Percentiles rank a stretch among this genome's conserved stretches.
These are phyloP conservation scores for Ormia ochracea DNA, from an alignment of 2,888 invertebrate genomes.

Conservation along the genomic window DNA sequence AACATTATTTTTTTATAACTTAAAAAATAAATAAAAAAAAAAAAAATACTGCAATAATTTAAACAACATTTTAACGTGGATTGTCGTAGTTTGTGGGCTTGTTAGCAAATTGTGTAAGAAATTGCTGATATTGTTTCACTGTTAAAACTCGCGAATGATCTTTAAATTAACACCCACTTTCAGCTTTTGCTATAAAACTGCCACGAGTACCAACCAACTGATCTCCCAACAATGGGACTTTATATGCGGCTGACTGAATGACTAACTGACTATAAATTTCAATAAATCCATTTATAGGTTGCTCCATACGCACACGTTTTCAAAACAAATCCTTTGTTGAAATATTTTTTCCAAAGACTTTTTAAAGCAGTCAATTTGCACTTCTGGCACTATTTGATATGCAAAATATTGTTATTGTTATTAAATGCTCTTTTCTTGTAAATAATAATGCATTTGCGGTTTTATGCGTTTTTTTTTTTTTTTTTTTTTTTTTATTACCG, in stretches of 20 bases:
- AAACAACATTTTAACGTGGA: slow-evolving; percentile 41
- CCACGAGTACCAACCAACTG: slow-evolving; percentile 9
- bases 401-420: slow-evolving; percentile 55
- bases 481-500: background rate
- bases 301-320: background rate
- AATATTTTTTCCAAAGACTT: slow-evolving; percentile 16
- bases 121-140: slow-evolving; percentile 24
- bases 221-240: slow-evolving; percentile 16
- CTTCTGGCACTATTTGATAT: slow-evolving; percentile 40
- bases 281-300: slow-evolving; percentile 37
- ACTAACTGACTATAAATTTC: slow-evolving; percentile 25
- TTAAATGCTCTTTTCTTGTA: slow-evolving; percentile 40
- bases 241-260: slow-evolving; percentile 26
- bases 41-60: too few relatives aligned
- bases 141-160: slow-evolving; percentile 30
- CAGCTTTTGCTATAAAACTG: background rate
- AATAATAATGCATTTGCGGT: background rate
- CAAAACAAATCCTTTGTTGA: background rate
- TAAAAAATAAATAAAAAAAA: too few relatives aligned
- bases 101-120: slow-evolving; percentile 59
- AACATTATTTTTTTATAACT: background rate
- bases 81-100: slow-evolving; percentile 55
- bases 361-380: slow-evolving; percentile 40
- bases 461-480: too few relatives aligned
- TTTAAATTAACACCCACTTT: slow-evolving; percentile 60